Conservation (phyloP, 1,140 invertebrate genomes). For the Euglossa dilemma region DNA sequence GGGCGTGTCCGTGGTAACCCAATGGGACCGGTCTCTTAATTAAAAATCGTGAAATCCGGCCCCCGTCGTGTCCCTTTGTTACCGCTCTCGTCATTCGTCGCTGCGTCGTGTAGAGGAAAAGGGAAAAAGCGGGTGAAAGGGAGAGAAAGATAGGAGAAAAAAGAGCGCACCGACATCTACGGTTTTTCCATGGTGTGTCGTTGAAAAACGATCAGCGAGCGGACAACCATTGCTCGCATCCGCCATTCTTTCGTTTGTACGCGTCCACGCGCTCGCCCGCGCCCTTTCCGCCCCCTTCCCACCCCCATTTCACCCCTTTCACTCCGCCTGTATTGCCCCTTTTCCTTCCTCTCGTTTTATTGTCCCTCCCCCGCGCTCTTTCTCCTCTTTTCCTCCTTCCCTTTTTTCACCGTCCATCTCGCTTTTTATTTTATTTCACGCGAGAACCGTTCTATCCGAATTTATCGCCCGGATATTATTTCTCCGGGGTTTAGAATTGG, state of each 20-base stretch:
- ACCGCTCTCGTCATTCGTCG: conserved; percentile 23
- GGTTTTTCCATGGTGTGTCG: conserved; percentile 37
- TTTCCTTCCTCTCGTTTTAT: neutral
- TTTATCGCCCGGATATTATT: conserved; percentile 19
- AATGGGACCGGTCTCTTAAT: conserved; percentile 40
- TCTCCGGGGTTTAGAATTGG: neutral
- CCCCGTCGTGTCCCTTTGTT: conserved; percentile 34
- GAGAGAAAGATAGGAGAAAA: neutral
- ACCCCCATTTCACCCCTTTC: neutral
- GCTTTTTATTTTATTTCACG: conserved; percentile 7
- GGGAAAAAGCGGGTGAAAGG: neutral
- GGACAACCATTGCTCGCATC: conserved; percentile 53
- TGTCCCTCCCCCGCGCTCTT: too few species aligned
- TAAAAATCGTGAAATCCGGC: conserved; percentile 51
- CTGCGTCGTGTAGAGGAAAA: conserved; percentile 16
- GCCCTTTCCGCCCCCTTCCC: neutral
- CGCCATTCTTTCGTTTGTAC: conserved; percentile 40
- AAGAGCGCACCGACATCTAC: neutral
- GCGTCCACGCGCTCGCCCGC: neutral
- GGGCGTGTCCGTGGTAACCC: conserved; percentile 35
- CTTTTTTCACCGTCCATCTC: neutral
- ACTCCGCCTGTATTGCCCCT: neutral
- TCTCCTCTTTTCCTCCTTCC: too few species aligned
- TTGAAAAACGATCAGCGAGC: conserved; percentile 50
- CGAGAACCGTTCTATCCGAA: neutral